Evolutionary conservation across 2,797 vertebrate species (phyloP), one percentile per base, ranked within the genome.

Genomic region (Tympanoctomys barrerae): DNA sequence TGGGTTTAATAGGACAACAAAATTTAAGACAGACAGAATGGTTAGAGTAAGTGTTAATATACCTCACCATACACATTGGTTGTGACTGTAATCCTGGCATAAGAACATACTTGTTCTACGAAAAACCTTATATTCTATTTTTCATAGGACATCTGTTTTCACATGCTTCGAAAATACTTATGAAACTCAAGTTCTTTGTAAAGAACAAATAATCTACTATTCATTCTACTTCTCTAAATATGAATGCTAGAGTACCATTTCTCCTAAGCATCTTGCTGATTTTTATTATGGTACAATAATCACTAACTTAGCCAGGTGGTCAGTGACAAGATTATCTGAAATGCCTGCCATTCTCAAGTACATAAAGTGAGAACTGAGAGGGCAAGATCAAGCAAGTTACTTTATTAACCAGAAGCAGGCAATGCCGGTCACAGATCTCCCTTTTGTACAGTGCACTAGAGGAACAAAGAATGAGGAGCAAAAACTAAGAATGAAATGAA

Each of bases 101-200:
- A 3, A 3, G 36, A 62, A 33, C 39, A 3, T 80, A 61, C 46
- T 1, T 0, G 42, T 19, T 78, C 21, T 80, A 24, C 7, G 36
- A 57, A 46, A 28, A 24, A 46, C 12, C 33, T 61, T 87, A 7
- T 73, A n/a, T 36, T 71, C 36, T 88, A 16, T 61, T 92, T 2
- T 83, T 68, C 59, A 89, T 4, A 19, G 14, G n/a, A 0, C 19
- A 88, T 95, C 42, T 93, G 66, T 73, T 86, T 93, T 89, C 52
- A 59, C 64, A 49, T 1, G 3, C 22, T 89, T 84, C 36, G 31
- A 84, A 64, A 75, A 71, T 2, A 82, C 68, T 77, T 77, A 36
- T 88, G 59, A 80, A 92, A 78, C 66, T 82, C 42, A 91, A 11
- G 33, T 90, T 52, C 57, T 62, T 26, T 26, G 16, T 54, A 28